Conservation (phyloP, 2,113 vertebrate species). For the Pollimyrus isidori region DNA sequence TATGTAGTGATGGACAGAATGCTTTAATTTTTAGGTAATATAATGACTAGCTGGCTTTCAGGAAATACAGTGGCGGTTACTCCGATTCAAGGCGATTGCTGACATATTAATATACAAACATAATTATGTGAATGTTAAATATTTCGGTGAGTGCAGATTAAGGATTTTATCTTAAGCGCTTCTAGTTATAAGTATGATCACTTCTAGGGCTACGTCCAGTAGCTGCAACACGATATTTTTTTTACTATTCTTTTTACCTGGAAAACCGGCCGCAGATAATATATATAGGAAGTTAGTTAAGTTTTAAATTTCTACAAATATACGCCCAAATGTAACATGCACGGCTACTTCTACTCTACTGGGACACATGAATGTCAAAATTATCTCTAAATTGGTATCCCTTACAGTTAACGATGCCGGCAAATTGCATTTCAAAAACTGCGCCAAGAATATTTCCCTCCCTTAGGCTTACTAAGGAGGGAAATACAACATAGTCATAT, state of each 20-base stretch:
- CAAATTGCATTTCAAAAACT: not conserved
- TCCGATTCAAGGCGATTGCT: not conserved
- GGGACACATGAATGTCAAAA: not conserved
- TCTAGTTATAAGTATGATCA: not conserved
- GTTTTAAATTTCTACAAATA: not conserved
- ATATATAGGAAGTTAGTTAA: not conserved
- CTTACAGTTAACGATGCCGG: not conserved
- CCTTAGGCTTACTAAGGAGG: not conserved
- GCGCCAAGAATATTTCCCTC: slow-evolving; percentile 5
- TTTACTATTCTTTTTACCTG: not conserved
- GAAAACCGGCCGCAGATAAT: not conserved
- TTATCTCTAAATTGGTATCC: not conserved
- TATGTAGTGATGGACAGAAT: not conserved
- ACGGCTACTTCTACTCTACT: not conserved
- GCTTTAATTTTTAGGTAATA: not conserved
- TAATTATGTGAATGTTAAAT: not conserved
- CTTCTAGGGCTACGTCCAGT: not conserved
- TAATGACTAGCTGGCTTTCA: not conserved
- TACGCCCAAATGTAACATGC: not conserved
- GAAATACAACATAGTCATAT: not conserved
- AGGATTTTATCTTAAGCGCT: not conserved
- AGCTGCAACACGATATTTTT: not conserved
- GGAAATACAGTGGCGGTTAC: not conserved
- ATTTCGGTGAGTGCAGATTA: not conserved
- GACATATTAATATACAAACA: not conserved